Evolutionary conservation across 2,113 vertebrate genomes (phyloP).

Genomic region (Dermatemys mawii): DNA sequence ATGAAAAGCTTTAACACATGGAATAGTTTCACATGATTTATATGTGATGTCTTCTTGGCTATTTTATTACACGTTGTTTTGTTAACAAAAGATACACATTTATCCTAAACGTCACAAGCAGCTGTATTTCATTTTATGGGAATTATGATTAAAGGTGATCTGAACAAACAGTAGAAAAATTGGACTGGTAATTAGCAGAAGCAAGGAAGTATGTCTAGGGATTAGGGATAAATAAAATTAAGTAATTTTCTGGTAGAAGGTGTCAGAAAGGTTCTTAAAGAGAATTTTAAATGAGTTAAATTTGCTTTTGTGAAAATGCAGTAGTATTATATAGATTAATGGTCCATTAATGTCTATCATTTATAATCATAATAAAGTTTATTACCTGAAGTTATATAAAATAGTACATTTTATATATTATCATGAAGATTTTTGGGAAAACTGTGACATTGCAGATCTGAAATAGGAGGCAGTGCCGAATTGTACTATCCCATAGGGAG

Average conservation of each 20-base stretch:
- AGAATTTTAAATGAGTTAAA: slow-evolving; percentile 45
- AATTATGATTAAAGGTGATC: slow-evolving; percentile 47
- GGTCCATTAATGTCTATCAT: slow-evolving; percentile 51
- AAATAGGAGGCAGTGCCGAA: not conserved
- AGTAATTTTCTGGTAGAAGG: slow-evolving; percentile 20
- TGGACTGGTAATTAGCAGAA: slow-evolving; percentile 50
- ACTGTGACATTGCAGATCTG: not conserved
- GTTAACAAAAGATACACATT: slow-evolving; percentile 10
- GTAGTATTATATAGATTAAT: slow-evolving; percentile 59
- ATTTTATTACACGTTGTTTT: not conserved
- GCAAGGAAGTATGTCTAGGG: slow-evolving; percentile 12
- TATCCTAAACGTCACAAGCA: slow-evolving; percentile 13
- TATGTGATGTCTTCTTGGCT: not conserved
- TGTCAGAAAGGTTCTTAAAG: slow-evolving; percentile 29
- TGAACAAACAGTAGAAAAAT: slow-evolving; percentile 53
- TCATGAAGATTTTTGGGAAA: not conserved
- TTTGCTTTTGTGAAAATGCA: slow-evolving; percentile 49
- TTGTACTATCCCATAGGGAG: rapidly evolving
- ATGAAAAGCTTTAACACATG: not conserved
- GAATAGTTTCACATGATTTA: not conserved
- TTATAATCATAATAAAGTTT: slow-evolving; percentile 65
- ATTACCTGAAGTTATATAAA: slow-evolving; percentile 34
- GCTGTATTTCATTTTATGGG: slow-evolving; percentile 32
- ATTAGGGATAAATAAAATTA: slow-evolving; percentile 65
- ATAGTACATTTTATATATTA: not conserved